Base-by-base conservation (phyloP, 2,888 invertebrate genomes). In the Abrostola triplasia region DNA sequence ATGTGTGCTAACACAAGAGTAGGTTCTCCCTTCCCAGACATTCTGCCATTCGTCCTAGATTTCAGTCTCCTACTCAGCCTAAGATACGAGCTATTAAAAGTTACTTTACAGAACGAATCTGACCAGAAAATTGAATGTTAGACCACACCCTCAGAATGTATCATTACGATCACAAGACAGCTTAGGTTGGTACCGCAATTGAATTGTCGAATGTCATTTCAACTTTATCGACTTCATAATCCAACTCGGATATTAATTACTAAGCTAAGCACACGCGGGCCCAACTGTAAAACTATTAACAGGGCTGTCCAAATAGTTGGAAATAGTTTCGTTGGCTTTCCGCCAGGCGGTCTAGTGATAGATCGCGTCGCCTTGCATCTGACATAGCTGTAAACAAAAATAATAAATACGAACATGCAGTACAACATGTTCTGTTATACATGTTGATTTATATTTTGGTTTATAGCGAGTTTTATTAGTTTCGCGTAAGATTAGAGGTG, bases 371-470 rank as follows among this genome's bases (percentile, higher is more conserved):
- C 86, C 86, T 84, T 90, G 91, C 88, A 76, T 90, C 88, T 90
- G 92, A 92, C 92, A 87, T 81, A 84, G 85, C 81, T 87, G 89
- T 90, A 92, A 92, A 92, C 91, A 92, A 90, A 91, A 92, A 91
- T 88, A 92, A 90, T 89, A 91, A 91, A 90, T 86, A 91, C 86
- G 81, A 84, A 82, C 82, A 73, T 79, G 80, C 82, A 73, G 67
- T 82, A 83, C 80, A 86, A 69, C 77, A 86, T 87, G 87, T 90
- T 88, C 89, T 88, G 86, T 88, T 88, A 87, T 86, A 24, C 24
- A 24, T 88, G 84, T 82, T 79, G 86, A 84, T 87, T 88, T 87
- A 88, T 83, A 83, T 86, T 86, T 89, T 87, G 81, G 83, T 84
- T 87, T 87, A 84, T 83, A 79, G 82, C 83, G 82, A 86, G 86